phyloP scores from a whole-genome alignment of 92 coral and sea anemone genomes.

The Palythoa caribaeorum region DNA sequence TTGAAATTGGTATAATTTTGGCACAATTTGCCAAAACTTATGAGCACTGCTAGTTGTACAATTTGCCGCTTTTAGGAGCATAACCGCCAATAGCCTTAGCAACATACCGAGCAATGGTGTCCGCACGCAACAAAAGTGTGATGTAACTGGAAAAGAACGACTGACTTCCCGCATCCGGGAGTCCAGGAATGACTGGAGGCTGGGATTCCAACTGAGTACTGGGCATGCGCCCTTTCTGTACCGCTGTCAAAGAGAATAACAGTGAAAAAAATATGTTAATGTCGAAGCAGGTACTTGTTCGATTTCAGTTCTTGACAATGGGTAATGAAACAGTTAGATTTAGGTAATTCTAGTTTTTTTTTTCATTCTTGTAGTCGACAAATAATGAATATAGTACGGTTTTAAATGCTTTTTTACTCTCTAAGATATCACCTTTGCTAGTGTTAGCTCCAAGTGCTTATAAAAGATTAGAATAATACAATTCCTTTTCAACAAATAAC shows the following conservation, averaged over 20 bases:
- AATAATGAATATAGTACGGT: no score
- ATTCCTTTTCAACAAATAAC: no score
- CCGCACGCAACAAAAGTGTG: slow-evolving; percentile 87
- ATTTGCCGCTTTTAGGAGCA: neutral
- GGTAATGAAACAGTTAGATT: neutral
- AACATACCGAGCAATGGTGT: slow-evolving; percentile 88
- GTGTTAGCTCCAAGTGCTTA: no score
- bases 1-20: no score
- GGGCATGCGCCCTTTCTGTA: slow-evolving; percentile 90
- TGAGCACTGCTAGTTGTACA: no score
- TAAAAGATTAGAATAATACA: no score
- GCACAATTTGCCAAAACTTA: no score
- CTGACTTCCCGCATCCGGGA: slow-evolving; percentile 79
- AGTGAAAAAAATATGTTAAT: neutral
- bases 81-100: neutral
- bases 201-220: slow-evolving; percentile 68
- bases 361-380: no score
- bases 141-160: slow-evolving; percentile 90
- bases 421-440: no score
- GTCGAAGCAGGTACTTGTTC: neutral
- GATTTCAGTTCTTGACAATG: neutral
- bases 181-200: slow-evolving; percentile 59
- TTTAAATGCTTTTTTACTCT: no score
- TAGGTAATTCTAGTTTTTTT: no score
- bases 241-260: slow-evolving; percentile 62